Conservation (phyloP, 2,113 vertebrate genomes). For the Leptocoma aspasia region DNA sequence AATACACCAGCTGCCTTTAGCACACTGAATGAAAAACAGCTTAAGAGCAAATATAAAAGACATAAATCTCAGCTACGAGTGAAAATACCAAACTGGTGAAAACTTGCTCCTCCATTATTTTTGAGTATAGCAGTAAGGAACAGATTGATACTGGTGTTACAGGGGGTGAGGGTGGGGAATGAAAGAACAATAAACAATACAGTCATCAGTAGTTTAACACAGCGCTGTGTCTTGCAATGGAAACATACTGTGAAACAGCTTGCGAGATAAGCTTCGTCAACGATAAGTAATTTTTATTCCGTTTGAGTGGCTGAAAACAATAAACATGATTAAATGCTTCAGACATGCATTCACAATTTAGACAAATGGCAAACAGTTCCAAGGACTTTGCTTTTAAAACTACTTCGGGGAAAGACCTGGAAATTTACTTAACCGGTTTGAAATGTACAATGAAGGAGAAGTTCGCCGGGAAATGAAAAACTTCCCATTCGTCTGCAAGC, state of each 20-base stretch:
- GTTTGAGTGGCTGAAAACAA: slow-evolving; percentile 75
- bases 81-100: not conserved
- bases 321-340: slow-evolving; percentile 75
- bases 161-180: not conserved
- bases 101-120: slow-evolving; percentile 1
- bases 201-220: slow-evolving; percentile 52
- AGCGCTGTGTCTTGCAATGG: slow-evolving; percentile 56
- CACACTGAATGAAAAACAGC: not conserved
- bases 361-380: slow-evolving; percentile 53
- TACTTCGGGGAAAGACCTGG: slow-evolving; percentile 18
- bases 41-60: slow-evolving; percentile 13
- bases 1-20: not conserved
- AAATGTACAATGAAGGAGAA: not conserved
- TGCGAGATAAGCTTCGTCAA: slow-evolving; percentile 74
- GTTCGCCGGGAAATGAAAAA: not conserved
- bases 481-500: not conserved
- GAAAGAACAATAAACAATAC: slow-evolving; percentile 67
- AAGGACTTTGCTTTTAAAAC: slow-evolving; percentile 47
- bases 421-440: not conserved
- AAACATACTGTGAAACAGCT: slow-evolving; percentile 78
- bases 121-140: not conserved
- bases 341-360: slow-evolving; percentile 67
- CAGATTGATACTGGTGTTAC: not conserved
- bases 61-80: not conserved
- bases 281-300: slow-evolving; percentile 79